Evolutionary conservation across 1,140 invertebrate species (phyloP), one percentile per base, ranked within the genome.

Genomic region (Listronotus bonariensis): DNA sequence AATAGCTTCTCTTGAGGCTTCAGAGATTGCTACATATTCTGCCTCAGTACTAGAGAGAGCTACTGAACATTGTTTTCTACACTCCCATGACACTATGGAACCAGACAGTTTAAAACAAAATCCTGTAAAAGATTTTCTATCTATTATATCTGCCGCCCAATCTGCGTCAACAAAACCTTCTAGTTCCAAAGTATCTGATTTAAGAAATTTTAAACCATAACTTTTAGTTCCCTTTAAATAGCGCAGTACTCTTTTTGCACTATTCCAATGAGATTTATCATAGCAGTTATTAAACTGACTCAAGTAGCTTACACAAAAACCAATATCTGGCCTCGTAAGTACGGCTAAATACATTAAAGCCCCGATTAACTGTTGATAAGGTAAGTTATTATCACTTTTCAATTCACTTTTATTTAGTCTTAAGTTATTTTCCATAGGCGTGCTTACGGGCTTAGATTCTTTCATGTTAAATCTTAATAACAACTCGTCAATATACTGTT

Each of bases 271-370:
- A 20, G 40, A 41, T 53, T 64, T 49, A 46, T 62, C 41, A 54
- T 55, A 77, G 36, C 48, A 61, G 31, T 73, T 74, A 41, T 76
- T 78, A 68, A 77, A 80, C 62, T 78, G 77, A 49, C 75, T 77
- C 15, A 79, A 48, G 34, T 70, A 71, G 53, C 75, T 77, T 0
- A 83, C 77, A 46, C 77, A 66, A 70, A 70, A n/a, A 6, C 77
- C 61, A 41, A 83, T 79, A 70, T 83, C 81, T 38, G 81, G 81
- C 52, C 82, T 66, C 1, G 80, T 81, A 2, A 70, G 56, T 6
- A 78, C 72, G 11, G 79, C 61, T 5, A 81, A 56, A 70, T 82
- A 82, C 68, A 81, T 75, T 9, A 83, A 67, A 43, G 67, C 65
- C n/a, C 80, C 80, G 11, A 82, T 73, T 8, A 76, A 62, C 48